Conservation (phyloP, 2,888 invertebrate species). For the Apotomis betuletana region DNA sequence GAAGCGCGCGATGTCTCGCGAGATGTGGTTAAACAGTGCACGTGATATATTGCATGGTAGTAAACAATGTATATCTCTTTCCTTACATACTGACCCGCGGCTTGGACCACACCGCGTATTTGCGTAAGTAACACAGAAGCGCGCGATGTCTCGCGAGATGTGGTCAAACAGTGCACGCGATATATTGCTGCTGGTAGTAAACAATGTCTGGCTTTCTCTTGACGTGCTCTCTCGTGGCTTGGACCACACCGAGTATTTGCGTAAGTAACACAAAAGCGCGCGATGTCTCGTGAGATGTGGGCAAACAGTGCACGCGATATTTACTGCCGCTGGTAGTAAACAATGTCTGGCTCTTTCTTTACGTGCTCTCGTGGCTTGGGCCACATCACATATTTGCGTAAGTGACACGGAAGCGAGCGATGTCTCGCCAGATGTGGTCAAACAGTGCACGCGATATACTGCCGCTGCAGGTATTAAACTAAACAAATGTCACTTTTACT, state of each 20-base stretch:
- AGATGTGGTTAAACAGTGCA: slow-evolving; percentile 32
- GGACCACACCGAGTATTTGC: slow-evolving; percentile 10
- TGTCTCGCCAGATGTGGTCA: slow-evolving; percentile 26
- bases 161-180: slow-evolving; percentile 29
- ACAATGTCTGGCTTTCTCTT: no score
- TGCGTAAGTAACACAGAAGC: slow-evolving; percentile 34
- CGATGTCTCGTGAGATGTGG: slow-evolving; percentile 20
- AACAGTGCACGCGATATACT: slow-evolving; percentile 28
- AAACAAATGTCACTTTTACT: no score
- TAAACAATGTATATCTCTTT: no score
- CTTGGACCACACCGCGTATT: slow-evolving; percentile 5
- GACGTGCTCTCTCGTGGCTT: neutral
- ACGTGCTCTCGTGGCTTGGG: neutral
- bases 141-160: slow-evolving; percentile 19
- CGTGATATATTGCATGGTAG: slow-evolving; percentile 7
- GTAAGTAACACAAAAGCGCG: slow-evolving; percentile 30
- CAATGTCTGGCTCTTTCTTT: no score
- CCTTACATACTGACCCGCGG: neutral
- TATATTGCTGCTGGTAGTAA: neutral
- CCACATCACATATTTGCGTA: slow-evolving; percentile 18
- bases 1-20: slow-evolving; percentile 25
- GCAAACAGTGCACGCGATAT: slow-evolving; percentile 28
- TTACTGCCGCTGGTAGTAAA: neutral
- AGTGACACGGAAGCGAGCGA: slow-evolving; percentile 27
- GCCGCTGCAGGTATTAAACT: neutral